Evolutionary conservation across 2,113 vertebrate species (phyloP).

Genomic region (Lepisosteus osseus): DNA sequence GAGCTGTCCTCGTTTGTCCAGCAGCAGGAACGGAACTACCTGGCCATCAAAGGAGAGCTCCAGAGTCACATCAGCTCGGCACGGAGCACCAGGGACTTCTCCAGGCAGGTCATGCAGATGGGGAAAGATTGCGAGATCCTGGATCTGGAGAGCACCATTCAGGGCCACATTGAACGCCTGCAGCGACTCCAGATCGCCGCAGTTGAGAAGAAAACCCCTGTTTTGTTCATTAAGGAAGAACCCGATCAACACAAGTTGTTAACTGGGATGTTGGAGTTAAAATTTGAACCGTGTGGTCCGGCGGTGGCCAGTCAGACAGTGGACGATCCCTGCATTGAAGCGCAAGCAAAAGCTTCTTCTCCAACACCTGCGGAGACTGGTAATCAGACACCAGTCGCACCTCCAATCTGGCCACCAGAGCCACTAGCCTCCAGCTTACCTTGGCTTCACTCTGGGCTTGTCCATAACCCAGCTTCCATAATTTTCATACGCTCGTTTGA

Average conservation of each 20-base stretch:
- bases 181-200: constrained; percentile 1
- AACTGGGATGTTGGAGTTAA: constrained; percentile 23
- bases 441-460: background rate
- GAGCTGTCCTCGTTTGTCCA: constrained; percentile 18
- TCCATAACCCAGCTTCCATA: background rate
- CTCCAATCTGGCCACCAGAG: background rate
- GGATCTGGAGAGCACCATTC: constrained; percentile 29
- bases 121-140: constrained; percentile 33
- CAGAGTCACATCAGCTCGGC: constrained; percentile 27
- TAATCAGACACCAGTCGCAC: background rate
- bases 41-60: constrained; percentile 18
- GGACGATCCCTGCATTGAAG: background rate
- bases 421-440: background rate
- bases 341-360: background rate
- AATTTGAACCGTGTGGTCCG: constrained; percentile 11
- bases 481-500: constrained; percentile 10
- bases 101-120: constrained; percentile 20
- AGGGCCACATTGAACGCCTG: constrained; percentile 23
- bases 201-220: constrained; percentile 12
- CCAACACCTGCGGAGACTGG: background rate
- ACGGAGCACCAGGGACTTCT: constrained; percentile 27
- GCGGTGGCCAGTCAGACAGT: background rate
- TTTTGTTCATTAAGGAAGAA: constrained; percentile 19
- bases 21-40: constrained; percentile 17
- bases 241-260: background rate